phyloP scores from a whole-genome alignment of 2,888 invertebrate species.

The Pilophorus perplexus region DNA sequence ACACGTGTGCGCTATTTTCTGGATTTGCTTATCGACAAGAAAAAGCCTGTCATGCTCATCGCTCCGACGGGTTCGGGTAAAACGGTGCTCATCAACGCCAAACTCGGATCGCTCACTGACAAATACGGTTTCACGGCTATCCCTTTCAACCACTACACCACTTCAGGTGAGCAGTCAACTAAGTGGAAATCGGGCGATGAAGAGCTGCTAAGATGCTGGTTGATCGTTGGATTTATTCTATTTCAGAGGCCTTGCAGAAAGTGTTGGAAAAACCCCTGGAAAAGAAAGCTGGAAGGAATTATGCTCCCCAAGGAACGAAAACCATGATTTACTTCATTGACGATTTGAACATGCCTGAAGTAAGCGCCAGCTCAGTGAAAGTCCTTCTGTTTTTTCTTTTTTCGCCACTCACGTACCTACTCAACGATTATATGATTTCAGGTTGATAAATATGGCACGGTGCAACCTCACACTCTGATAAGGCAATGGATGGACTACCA shows the following conservation, averaged over 20 bases:
- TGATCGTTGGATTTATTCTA: too few relatives aligned
- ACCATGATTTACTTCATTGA: slow-evolving; percentile 91
- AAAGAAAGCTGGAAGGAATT: slow-evolving; percentile 92
- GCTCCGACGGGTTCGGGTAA: slow-evolving; percentile 89
- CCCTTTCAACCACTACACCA: slow-evolving; percentile 93
- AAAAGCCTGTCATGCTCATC: slow-evolving; percentile 85
- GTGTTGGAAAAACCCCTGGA: slow-evolving; percentile 88
- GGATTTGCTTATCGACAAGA: slow-evolving; percentile 73
- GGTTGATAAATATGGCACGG: slow-evolving; percentile 88
- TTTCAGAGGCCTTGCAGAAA: slow-evolving; percentile 76
- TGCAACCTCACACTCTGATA: slow-evolving; percentile 90
- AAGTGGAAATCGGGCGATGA: too few relatives aligned
- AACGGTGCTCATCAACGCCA: slow-evolving; percentile 82
- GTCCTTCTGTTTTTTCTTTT: neutral
- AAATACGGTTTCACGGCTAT: slow-evolving; percentile 82
- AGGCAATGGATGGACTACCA: slow-evolving; percentile 90
- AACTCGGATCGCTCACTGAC: slow-evolving; percentile 69
- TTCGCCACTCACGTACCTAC: neutral
- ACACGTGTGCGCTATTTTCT: slow-evolving; percentile 85
- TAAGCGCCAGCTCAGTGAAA: slow-evolving; percentile 49
- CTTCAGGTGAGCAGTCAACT: slow-evolving; percentile 66
- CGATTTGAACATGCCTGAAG: slow-evolving; percentile 97
- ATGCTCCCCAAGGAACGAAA: slow-evolving; percentile 90
- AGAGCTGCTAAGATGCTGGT: too few relatives aligned
- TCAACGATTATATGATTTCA: too few relatives aligned